A percentile compares a stretch with the other conserved stretches of the same genome.
Conservation (phyloP, 2,113 vertebrate species). For the Chaenogobius annularis region DNA sequence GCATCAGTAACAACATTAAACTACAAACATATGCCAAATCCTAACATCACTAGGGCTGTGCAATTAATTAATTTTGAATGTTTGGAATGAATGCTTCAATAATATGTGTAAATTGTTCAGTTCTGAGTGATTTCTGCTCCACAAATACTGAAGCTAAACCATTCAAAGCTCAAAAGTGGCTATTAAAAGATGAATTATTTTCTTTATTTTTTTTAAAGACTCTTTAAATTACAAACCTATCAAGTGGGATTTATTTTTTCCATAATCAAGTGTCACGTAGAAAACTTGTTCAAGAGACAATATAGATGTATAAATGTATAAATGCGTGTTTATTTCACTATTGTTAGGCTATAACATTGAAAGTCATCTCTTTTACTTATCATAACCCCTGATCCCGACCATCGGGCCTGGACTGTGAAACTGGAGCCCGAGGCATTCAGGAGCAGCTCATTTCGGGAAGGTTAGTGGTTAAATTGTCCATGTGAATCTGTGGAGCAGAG, state of each 20-base stretch:
- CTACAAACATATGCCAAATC: background rate
- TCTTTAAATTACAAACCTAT: too few species aligned
- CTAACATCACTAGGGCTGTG: background rate
- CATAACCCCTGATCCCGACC: constrained; percentile 56
- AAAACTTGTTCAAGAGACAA: too few species aligned
- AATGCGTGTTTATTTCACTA: background rate
- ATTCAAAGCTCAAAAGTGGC: too few species aligned
- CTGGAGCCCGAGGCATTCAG: constrained; percentile 74
- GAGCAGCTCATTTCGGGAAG: constrained; percentile 74
- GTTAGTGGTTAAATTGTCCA: constrained; percentile 83
- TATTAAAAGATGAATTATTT: too few species aligned
- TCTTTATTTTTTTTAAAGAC: too few species aligned
- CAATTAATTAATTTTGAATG: background rate
- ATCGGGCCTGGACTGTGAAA: constrained; percentile 66
- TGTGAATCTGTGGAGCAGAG: constrained; percentile 75
- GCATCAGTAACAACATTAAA: background rate
- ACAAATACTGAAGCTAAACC: too few species aligned
- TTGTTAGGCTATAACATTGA: background rate
- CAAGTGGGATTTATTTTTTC: too few species aligned
- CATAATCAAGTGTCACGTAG: too few species aligned
- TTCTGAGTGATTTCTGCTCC: too few species aligned
- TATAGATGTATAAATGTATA: too few species aligned
- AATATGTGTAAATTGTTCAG: too few species aligned
- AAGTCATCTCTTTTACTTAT: constrained; percentile 58
- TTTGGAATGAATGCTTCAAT: too few species aligned